Conservation (phyloP, 2,797 vertebrate genomes). For the Sphenodon punctatus region DNA sequence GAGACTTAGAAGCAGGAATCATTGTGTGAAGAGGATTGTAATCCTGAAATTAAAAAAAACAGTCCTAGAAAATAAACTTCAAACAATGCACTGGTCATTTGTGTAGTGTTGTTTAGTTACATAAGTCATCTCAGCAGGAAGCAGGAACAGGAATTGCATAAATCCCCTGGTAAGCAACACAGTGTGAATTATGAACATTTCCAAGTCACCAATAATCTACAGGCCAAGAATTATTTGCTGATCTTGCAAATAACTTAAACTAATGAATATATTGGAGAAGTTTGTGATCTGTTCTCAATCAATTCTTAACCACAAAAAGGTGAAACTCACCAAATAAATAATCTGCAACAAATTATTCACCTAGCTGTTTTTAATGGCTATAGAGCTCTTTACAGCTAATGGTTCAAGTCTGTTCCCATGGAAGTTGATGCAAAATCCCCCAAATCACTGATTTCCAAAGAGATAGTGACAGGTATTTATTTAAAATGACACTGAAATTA, state of each 20-base stretch:
- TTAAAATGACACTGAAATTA: not conserved
- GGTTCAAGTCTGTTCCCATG: not conserved
- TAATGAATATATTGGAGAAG: not conserved
- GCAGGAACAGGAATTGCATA: not conserved
- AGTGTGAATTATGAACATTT: not conserved
- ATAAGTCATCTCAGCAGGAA: not conserved
- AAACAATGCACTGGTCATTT: not conserved
- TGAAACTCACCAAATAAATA: not conserved
- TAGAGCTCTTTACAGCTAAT: constrained; percentile 1
- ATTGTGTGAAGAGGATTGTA: constrained; percentile 19
- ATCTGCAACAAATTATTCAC: not conserved
- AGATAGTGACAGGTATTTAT: not conserved
- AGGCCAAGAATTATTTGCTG: constrained; percentile 4
- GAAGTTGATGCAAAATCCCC: not conserved
- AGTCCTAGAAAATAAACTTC: constrained; percentile 14
- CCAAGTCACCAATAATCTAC: not conserved
- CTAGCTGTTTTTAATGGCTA: not conserved
- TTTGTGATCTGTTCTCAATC: constrained; percentile 27
- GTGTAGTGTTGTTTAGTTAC: not conserved
- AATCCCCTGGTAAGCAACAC: not conserved
- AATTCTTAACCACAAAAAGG: constrained; percentile 9
- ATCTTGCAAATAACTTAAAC: not conserved
- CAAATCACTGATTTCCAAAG: not conserved
- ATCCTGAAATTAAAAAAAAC: not conserved
- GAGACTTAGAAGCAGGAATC: constrained; percentile 17